Conservation (phyloP, 2,797 vertebrate genomes). For the Bufotes viridis region DNA sequence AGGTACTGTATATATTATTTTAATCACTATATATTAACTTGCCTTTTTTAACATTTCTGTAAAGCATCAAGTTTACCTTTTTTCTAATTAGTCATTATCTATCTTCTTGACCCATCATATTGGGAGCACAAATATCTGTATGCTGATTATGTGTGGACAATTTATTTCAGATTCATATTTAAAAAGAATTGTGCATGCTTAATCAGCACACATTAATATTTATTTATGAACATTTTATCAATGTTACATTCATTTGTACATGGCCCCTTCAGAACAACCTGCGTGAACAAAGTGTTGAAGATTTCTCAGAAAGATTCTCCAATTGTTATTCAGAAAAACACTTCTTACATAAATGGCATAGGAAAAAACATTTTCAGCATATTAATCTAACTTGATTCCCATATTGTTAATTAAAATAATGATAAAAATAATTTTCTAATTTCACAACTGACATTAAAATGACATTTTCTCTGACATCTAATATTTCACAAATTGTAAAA, state of each 20-base stretch:
- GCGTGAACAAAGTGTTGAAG: slow-evolving; percentile 15
- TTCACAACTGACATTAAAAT: slow-evolving; percentile 70
- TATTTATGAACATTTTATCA: background rate
- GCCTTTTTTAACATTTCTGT: too few species aligned
- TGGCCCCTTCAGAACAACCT: slow-evolving; percentile 29
- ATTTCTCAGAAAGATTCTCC: slow-evolving; percentile 61
- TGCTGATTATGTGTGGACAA: too few species aligned
- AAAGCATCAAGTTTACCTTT: too few species aligned
- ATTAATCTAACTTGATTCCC: slow-evolving; percentile 69
- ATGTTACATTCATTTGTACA: slow-evolving; percentile 15
- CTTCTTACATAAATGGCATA: slow-evolving; percentile 65
- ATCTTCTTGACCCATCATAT: too few species aligned
- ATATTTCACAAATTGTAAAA: slow-evolving; percentile 74
- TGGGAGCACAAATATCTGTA: too few species aligned
- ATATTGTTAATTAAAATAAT: slow-evolving; percentile 73
- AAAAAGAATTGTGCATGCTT: too few species aligned
- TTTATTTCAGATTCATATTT: too few species aligned
- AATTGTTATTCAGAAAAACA: slow-evolving; percentile 65
- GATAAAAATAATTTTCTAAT: slow-evolving; percentile 70
- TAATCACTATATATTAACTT: too few species aligned
- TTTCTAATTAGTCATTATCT: too few species aligned
- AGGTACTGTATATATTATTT: too few species aligned
- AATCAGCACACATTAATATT: too few species aligned
- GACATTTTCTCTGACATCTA: slow-evolving; percentile 71
- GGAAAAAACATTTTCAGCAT: slow-evolving; percentile 65